Base-by-base conservation (phyloP, 2,113 vertebrate genomes). In the Elephas maximus region DNA sequence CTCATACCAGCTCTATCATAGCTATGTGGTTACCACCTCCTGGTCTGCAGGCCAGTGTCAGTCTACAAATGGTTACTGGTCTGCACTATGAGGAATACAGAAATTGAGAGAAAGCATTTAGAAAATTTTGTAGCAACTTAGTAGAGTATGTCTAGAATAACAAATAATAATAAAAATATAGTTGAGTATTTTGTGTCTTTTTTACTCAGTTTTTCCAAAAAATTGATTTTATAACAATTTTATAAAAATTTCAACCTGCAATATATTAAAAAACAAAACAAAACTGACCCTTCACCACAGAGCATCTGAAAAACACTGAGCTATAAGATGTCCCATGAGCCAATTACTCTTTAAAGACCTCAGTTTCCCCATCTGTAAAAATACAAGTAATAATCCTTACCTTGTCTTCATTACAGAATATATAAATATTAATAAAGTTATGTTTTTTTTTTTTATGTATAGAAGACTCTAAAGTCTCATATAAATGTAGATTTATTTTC, bases 281-380 rank as follows among this genome's bases (percentile, higher is more conserved):
- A 91, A n/a, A 60, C 18, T 81, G 24, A 85, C 23, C 23, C 33
- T 94, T 86, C 67, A 83, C 33, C 24, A 62, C 5, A 87, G n/a
- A 81, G 41, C 53, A 0, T 77, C 30, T 93, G 45, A 95, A 30
- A 91, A 73, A 4, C 33, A 60, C 51, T 53, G 28, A 84, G 51
- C 20, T 71, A 21, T 82, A 94, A 94, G n/a, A 76, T 2, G 24
- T 45, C 30, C 33, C 48, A 12, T 44, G 28, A 94, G 6, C 26
- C 41, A 91, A 15, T 33, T 88, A 83, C 77, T 0, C 7, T 81
- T 6, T 63, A 5, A 26, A n/a, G 44, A 81, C 2, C n/a, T 85
- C n/a, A 88, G 44, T 79, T 91, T 81, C 53, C 88, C 17, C 60
- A 86, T 74, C 45, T 96, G 6, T 33, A 89, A 89, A 90, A 60